Evolutionary conservation across 2,113 vertebrate genomes (phyloP).

Genomic region (Tetraodon nigroviridis): DNA sequence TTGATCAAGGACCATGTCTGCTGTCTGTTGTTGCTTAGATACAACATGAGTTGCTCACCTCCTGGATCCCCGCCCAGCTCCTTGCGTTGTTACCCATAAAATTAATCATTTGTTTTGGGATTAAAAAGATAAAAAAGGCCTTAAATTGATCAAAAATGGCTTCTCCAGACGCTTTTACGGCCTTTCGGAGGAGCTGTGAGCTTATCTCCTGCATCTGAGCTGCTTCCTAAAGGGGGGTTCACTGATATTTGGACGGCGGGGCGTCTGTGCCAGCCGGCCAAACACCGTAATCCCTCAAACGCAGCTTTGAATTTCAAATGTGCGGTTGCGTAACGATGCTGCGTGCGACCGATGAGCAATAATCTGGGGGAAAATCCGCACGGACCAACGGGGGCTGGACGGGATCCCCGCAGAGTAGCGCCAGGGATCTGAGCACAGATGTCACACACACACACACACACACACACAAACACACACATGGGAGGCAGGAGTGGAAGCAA

Average conservation of each 20-base stretch:
- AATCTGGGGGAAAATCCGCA: constrained; percentile 41
- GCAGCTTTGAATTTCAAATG: constrained; percentile 64
- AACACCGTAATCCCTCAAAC: constrained; percentile 39
- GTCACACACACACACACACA: constrained; percentile 4
- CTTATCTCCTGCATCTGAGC: background rate
- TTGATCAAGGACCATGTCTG: constrained; percentile 58
- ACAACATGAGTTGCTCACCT: constrained; percentile 61
- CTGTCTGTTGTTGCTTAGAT: constrained; percentile 73
- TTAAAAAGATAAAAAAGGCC: background rate
- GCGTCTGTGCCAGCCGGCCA: constrained; percentile 10
- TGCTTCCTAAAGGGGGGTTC: background rate
- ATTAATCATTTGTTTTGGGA: constrained; percentile 16
- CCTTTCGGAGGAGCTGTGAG: too few relatives aligned
- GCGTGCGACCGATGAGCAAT: constrained; percentile 57
- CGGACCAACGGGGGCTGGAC: constrained; percentile 37
- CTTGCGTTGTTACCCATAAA: constrained; percentile 38
- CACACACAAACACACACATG: constrained; percentile 9
- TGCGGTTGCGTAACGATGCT: constrained; percentile 66
- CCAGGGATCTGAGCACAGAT: constrained; percentile 30
- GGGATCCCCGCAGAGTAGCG: constrained; percentile 44
- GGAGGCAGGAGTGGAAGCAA: background rate
- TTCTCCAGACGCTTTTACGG: too few relatives aligned
- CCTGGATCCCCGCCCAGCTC: constrained; percentile 37
- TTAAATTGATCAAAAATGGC: background rate
- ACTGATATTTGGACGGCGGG: background rate